Evolutionary conservation across 1,140 invertebrate genomes (phyloP).

Genomic region (Drosophila ironensis): DNA sequence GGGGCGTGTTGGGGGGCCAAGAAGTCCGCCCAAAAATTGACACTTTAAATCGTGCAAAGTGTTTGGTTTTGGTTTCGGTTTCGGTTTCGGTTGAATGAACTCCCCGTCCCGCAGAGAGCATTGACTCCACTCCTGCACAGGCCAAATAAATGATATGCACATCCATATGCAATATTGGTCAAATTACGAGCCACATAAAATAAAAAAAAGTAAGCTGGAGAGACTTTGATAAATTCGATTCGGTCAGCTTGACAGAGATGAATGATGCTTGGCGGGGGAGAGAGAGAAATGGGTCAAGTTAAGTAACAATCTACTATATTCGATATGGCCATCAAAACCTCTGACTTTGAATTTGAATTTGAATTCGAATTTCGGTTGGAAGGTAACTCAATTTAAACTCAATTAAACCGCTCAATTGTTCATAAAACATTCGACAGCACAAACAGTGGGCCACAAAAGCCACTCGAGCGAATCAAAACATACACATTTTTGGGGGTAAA

Average conservation of each 20-base stretch:
- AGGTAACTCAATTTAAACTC: constrained; percentile 35
- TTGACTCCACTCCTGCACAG: constrained; percentile 20
- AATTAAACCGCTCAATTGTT: constrained; percentile 42
- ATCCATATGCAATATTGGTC: constrained; percentile 31
- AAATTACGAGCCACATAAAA: constrained; percentile 2
- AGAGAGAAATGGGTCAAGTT: not conserved
- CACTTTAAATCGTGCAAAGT: constrained; percentile 35
- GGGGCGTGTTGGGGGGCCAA: too few species aligned
- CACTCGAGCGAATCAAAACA: constrained; percentile 7
- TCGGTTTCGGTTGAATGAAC: constrained; percentile 18
- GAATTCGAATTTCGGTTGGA: constrained; percentile 8
- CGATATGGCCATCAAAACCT: too few species aligned
- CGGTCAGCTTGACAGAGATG: constrained; percentile 16
- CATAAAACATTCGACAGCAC: constrained; percentile 44
- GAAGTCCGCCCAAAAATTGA: constrained; percentile 51
- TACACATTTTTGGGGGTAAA: not conserved
- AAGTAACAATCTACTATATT: too few species aligned
- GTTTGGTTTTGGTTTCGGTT: too few species aligned
- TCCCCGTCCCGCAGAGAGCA: not conserved
- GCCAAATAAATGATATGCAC: constrained; percentile 1
- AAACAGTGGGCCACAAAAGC: constrained; percentile 24
- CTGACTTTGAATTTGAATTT: constrained; percentile 14
- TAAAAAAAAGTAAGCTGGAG: too few species aligned
- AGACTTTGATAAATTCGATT: constrained; percentile 33
- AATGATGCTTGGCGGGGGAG: constrained; percentile 4